phyloP scores from a whole-genome alignment of 1,140 invertebrate species.

The silkworm (Bombyx mori) region ASM3026992v2 NC_085133.1:6693001-6693500 shows the following conservation, averaged over 20 bases:
- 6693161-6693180: constrained; percentile 59
- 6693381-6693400: constrained; percentile 62
- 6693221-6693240: neutral
- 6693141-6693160: constrained; percentile 58
- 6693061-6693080: constrained; percentile 55
- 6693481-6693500: constrained; percentile 77
- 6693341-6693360: too few species aligned
- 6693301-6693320: too few species aligned
- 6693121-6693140: constrained; percentile 50
- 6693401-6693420: constrained; percentile 63
- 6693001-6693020: constrained; percentile 62
- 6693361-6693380: constrained; percentile 6
- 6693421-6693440: constrained; percentile 92
- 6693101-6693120: constrained; percentile 27
- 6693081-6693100: constrained; percentile 55
- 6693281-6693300: too few species aligned
- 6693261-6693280: too few species aligned
- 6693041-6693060: constrained; percentile 53
- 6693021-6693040: constrained; percentile 27
- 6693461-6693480: constrained; percentile 87
- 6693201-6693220: neutral
- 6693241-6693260: neutral
- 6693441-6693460: constrained; percentile 97
- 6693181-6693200: constrained; percentile 1
- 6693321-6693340: neutral